Conservation (phyloP, 2,797 vertebrate species). For the Chelon auratus region DNA sequence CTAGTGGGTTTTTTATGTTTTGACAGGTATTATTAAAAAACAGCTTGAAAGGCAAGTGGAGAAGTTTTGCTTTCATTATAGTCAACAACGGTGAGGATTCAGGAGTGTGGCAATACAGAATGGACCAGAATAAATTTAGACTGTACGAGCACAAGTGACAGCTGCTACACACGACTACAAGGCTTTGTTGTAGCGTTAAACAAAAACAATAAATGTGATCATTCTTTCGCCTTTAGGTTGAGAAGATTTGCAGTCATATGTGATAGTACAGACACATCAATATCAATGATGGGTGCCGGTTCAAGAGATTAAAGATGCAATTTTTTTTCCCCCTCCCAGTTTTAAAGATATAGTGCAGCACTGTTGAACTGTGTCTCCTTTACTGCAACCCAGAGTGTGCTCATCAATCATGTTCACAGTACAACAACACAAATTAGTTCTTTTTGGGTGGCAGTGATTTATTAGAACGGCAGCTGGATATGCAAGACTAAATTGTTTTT, state of each 20-base stretch:
- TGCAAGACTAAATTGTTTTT: slow-evolving; percentile 81
- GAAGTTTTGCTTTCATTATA: slow-evolving; percentile 62
- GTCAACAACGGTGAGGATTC: slow-evolving; percentile 62
- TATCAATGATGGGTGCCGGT: slow-evolving; percentile 65
- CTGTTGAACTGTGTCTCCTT: slow-evolving; percentile 74
- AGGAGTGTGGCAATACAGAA: slow-evolving; percentile 46
- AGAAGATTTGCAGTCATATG: slow-evolving; percentile 44
- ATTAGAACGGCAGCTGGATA: slow-evolving; percentile 79
- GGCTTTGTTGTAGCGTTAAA: slow-evolving; percentile 37
- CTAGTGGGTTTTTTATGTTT: slow-evolving; percentile 38
- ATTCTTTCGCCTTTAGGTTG: slow-evolving; percentile 45
- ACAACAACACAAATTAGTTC: slow-evolving; percentile 82
- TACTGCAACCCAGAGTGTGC: slow-evolving; percentile 64
- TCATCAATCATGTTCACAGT: slow-evolving; percentile 81
- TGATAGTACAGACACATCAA: slow-evolving; percentile 49
- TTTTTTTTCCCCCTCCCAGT: slow-evolving; percentile 15
- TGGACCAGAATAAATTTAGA: slow-evolving; percentile 59
- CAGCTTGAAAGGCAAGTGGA: slow-evolving; percentile 60
- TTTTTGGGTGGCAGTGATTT: slow-evolving; percentile 82
- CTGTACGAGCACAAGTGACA: slow-evolving; percentile 46
- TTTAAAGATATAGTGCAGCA: slow-evolving; percentile 61
- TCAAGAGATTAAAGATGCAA: slow-evolving; percentile 59
- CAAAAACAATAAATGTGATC: slow-evolving; percentile 27
- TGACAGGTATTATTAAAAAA: slow-evolving; percentile 69
- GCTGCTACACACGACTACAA: slow-evolving; percentile 53